Evolutionary conservation across 1,140 invertebrate species (phyloP), one percentile per base, ranked within the genome.

Genomic region (Psix sp.): DNA sequence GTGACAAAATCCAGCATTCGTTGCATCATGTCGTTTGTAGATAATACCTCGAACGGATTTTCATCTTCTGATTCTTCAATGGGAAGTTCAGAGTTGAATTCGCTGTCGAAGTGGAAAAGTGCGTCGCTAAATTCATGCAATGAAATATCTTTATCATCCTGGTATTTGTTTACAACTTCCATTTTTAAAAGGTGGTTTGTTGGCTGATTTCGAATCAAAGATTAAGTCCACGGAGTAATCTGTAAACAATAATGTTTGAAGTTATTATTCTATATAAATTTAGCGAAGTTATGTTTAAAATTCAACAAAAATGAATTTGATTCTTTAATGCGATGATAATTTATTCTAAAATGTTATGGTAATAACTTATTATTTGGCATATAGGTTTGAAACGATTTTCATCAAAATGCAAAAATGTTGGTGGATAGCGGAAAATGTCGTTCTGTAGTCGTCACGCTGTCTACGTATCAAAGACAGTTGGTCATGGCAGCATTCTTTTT

Each of bases 391-490:
- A 9, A 39, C 3, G 10, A 14, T 48, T 48, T 46, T 40, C 21
- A 38, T 31, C 13, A 14, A 35, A 52, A 54, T 52, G 60, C 60
- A 54, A 45, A 54, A 54, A 29, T 52, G 18, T 38, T 33, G 5
- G 38, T 16, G 14, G n/a, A 11, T 26, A 42, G 38, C 18, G 21
- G 33, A 33, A 54, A 65, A 54, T 9, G 1, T 29, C 16, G 46
- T 35, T 40, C 11, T 31, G 48, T 56, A 43, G 62, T 66, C 62
- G 62, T 56, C 62, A 56, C 49, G 51, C 62, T 66, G 62, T 66
- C 62, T 66, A 56, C 33, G 14, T 6, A 33, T 66, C 51, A 56
- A 56, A 40, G 36, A 42, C 29, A 33, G 45, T 42, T 6, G 26
- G 35, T 24, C 36, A 42, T 11, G 38, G 26, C 7, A n/a, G n/a